Evolutionary conservation across 2,113 vertebrate genomes (phyloP).

Genomic region (Menidia beryllina): DNA sequence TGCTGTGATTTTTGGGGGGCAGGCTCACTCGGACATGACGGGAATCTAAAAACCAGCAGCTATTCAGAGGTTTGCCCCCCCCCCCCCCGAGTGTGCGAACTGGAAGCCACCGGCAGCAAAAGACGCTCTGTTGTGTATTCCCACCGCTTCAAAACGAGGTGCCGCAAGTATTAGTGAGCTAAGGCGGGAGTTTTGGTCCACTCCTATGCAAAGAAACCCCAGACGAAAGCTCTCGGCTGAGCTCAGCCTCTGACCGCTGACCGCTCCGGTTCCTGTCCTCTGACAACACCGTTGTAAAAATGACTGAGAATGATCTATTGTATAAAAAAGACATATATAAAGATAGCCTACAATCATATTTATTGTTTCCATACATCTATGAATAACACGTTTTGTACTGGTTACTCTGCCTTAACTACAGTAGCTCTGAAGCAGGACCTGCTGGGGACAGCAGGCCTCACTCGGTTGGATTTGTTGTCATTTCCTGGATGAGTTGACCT

Average conservation of each 20-base stretch:
- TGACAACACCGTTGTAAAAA: conserved; percentile 61
- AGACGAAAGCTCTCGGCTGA: conserved; percentile 63
- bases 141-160: conserved; percentile 62
- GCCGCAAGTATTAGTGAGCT: conserved; percentile 61
- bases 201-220: conserved; percentile 76
- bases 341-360: conserved; percentile 74
- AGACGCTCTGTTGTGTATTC: conserved; percentile 44
- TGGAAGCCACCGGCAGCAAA: conserved; percentile 41
- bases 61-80: conserved; percentile 55
- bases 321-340: conserved; percentile 72
- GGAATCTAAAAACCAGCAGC: conserved; percentile 65
- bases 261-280: too few species aligned
- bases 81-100: conserved; percentile 25
- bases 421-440: conserved; percentile 61
- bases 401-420: conserved; percentile 74
- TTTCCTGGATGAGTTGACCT: conserved; percentile 4
- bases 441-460: not conserved
- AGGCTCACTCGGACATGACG: conserved; percentile 1
- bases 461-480: conserved; percentile 14
- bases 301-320: conserved; percentile 70
- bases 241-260: too few species aligned
- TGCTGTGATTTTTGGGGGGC: not conserved
- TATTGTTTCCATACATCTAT: conserved; percentile 69
- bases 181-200: conserved; percentile 47
- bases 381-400: conserved; percentile 44